phyloP scores from a whole-genome alignment of 37 sponge, comb jelly and placozoan species.

The Ianthella basta region DNA sequence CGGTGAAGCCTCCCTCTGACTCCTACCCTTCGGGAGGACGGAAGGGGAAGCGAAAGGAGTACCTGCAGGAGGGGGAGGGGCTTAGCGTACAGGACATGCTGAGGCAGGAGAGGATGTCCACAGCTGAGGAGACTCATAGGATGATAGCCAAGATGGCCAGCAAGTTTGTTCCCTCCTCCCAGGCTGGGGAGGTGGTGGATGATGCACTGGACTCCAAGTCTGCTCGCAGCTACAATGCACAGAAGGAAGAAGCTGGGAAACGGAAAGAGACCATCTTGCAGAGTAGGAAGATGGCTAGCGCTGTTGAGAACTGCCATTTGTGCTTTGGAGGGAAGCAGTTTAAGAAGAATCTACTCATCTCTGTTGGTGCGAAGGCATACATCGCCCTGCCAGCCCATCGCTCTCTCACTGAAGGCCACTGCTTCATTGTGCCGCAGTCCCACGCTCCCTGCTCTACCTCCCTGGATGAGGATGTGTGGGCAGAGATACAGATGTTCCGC shows the following conservation, averaged over 20 bases:
- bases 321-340: conserved; percentile 66
- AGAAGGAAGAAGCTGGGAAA: conserved; percentile 43
- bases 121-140: conserved; percentile 69
- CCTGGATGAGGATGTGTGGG: conserved; percentile 92
- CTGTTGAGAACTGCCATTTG: conserved; percentile 56
- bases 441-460: conserved; percentile 61
- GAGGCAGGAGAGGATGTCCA: conserved; percentile 66
- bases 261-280: conserved; percentile 29
- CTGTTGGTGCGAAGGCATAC: conserved; percentile 79
- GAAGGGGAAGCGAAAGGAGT: conserved; percentile 65
- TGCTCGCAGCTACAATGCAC: conserved; percentile 23
- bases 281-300: conserved; percentile 60
- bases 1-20: conserved; percentile 25
- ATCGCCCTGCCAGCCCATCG: conserved; percentile 70
- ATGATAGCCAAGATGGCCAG: conserved; percentile 76
- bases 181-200: conserved; percentile 79
- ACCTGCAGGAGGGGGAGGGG: conserved; percentile 80
- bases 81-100: conserved; percentile 62
- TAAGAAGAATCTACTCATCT: conserved; percentile 72
- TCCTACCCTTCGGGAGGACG: background rate
- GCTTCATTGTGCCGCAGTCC: conserved; percentile 72
- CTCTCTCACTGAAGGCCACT: conserved; percentile 84
- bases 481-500: conserved; percentile 70
- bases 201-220: conserved; percentile 74
- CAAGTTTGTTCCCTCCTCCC: conserved; percentile 71